phyloP scores from a whole-genome alignment of 2,113 vertebrate species.

The Coreoperca whiteheadi region DNA sequence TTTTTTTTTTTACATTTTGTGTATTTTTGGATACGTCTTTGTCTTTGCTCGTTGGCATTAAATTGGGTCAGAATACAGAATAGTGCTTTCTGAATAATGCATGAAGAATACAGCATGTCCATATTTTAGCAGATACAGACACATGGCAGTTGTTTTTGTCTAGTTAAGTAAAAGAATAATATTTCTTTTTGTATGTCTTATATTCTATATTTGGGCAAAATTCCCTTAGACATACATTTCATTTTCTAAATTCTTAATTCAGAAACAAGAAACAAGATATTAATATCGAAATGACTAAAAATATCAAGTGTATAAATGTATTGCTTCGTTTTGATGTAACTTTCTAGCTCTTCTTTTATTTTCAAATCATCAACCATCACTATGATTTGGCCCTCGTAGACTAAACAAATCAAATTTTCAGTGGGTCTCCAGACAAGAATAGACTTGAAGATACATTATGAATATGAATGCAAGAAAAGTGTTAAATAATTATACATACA shows the following conservation, averaged over 20 bases:
- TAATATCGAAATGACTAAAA: no score
- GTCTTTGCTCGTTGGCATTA: conserved; percentile 39
- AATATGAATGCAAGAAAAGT: neutral
- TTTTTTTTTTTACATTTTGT: neutral
- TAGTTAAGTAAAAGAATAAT: neutral
- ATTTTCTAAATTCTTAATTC: neutral
- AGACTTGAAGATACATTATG: neutral
- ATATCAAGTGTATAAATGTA: neutral
- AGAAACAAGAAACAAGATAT: no score
- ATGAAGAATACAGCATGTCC: conserved; percentile 39
- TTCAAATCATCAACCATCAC: neutral
- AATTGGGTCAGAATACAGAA: conserved; percentile 56
- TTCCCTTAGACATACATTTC: neutral
- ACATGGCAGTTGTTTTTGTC: neutral
- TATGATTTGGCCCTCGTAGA: neutral
- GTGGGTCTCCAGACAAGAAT: neutral
- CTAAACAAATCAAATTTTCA: conserved; percentile 4
- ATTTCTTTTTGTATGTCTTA: neutral
- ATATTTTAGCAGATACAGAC: conserved; percentile 28
- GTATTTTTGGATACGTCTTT: conserved; percentile 24
- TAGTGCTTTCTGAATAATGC: conserved; percentile 53
- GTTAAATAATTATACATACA: conserved; percentile 1
- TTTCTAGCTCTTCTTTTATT: neutral
- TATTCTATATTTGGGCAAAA: neutral
- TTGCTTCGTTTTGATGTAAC: neutral